Conservation (phyloP, 2,113 vertebrate species). For the Thunnus maccoyii region DNA sequence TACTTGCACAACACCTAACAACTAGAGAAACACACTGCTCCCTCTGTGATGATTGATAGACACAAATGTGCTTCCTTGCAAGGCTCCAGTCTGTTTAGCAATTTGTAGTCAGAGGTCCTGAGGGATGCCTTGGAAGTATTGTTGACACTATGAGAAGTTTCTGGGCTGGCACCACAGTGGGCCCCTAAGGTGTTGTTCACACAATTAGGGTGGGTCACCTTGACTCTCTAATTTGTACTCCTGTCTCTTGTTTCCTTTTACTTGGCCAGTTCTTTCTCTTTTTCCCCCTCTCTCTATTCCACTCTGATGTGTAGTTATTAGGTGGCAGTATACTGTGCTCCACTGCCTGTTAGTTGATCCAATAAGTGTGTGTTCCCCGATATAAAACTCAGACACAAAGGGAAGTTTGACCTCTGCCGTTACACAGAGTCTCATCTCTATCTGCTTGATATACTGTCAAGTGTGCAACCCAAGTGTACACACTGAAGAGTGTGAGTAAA, state of each 20-base stretch:
- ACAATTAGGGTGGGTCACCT: conserved; percentile 49
- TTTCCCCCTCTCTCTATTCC: too few species aligned
- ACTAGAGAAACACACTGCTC: background rate
- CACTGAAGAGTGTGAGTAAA: conserved; percentile 26
- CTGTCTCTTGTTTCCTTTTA: background rate
- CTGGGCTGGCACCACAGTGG: background rate
- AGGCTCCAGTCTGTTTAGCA: conserved; percentile 30
- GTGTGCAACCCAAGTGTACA: conserved; percentile 16
- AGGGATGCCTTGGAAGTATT: conserved; percentile 30
- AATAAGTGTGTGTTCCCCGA: conserved; percentile 8
- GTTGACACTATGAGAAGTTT: conserved; percentile 21
- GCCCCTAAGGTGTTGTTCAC: background rate
- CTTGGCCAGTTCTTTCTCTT: background rate
- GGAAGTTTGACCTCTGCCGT: conserved; percentile 40
- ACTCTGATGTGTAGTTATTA: background rate
- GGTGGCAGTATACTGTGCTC: conserved; percentile 22
- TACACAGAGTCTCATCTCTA: conserved; percentile 27
- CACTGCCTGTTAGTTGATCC: conserved; percentile 52
- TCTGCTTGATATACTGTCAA: conserved; percentile 32
- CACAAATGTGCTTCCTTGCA: conserved; percentile 14
- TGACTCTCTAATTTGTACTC: background rate
- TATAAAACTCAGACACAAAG: conserved; percentile 21
- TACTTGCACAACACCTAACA: background rate
- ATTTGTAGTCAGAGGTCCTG: background rate
- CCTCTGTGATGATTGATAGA: conserved; percentile 30